A percentile compares a stretch with the other conserved stretches of the same genome.
Conservation (phyloP, 1,140 invertebrate genomes). For the Pantala flavescens region DNA sequence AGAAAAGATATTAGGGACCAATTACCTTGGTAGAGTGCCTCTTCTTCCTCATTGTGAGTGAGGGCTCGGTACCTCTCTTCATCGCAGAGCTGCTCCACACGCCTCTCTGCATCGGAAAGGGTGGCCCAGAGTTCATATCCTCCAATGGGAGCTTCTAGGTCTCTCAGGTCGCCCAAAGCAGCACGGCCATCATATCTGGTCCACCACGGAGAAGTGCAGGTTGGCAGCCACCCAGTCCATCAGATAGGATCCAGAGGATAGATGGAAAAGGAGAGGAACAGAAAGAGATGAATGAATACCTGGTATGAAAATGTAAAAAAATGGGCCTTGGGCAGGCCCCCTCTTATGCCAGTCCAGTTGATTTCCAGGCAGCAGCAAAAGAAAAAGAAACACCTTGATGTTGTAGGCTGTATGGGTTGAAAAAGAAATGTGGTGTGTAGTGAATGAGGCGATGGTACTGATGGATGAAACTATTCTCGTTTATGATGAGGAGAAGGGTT, state of each 20-base stretch:
- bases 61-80: constrained; percentile 82
- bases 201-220: neutral
- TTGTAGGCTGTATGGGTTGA: neutral
- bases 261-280: constrained; percentile 4
- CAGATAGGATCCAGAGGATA: neutral
- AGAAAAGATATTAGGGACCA: no score
- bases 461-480: no score
- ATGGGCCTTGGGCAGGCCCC: neutral
- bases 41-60: constrained; percentile 74
- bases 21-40: constrained; percentile 69
- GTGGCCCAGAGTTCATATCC: constrained; percentile 54
- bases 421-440: neutral
- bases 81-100: constrained; percentile 77
- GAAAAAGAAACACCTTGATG: neutral
- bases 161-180: constrained; percentile 65
- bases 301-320: neutral
- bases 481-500: no score
- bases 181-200: constrained; percentile 90
- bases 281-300: neutral
- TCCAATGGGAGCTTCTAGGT: constrained; percentile 53
- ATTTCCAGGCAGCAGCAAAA: neutral
- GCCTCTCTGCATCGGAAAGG: constrained; percentile 64
- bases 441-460: neutral
- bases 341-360: neutral
- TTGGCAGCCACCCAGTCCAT: neutral